These are phyloP conservation scores for Leptogaster cylindrica DNA, from an alignment of 2,888 invertebrate species.

Conservation along the genomic window DNA sequence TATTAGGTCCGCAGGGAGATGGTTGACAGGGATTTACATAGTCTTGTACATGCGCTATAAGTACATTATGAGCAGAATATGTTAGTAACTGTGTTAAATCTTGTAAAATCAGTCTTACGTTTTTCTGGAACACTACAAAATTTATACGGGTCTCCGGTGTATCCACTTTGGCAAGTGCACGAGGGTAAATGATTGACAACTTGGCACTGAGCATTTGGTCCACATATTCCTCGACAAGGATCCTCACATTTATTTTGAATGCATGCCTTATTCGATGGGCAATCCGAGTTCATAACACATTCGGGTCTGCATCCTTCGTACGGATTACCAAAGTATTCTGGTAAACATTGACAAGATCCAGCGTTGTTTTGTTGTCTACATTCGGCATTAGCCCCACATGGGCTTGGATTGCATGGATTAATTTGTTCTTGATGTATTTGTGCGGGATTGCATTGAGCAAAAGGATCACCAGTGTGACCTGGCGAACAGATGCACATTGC, in stretches of 20 bases:
- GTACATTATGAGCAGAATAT: too few relatives aligned
- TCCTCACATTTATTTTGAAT: conserved; percentile 69
- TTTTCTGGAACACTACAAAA: conserved; percentile 2
- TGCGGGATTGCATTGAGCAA: conserved; percentile 58
- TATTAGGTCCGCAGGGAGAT: conserved; percentile 83
- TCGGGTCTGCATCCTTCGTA: conserved; percentile 76
- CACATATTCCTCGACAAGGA: conserved; percentile 71
- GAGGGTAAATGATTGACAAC: conserved; percentile 70
- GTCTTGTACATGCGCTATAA: conserved; percentile 61
- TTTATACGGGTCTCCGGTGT: conserved; percentile 62
- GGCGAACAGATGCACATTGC: conserved; percentile 67
- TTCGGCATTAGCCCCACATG: conserved; percentile 70
- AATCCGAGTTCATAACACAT: conserved; percentile 71
- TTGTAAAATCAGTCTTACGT: conserved; percentile 15
- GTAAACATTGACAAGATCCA: conserved; percentile 74
- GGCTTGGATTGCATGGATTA: conserved; percentile 65
- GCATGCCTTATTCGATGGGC: conserved; percentile 72
- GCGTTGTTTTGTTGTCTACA: conserved; percentile 76
- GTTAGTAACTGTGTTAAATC: too few relatives aligned
- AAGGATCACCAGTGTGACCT: conserved; percentile 69
- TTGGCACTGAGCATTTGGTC: conserved; percentile 70
- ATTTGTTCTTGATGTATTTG: conserved; percentile 62
- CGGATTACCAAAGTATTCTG: conserved; percentile 78
- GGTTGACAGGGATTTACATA: conserved; percentile 73
- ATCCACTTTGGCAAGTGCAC: conserved; percentile 68